Evolutionary conservation across 1,140 invertebrate genomes (phyloP), one percentile per base, ranked within the genome.

Genomic region (Pollicipes pollicipes): DNA sequence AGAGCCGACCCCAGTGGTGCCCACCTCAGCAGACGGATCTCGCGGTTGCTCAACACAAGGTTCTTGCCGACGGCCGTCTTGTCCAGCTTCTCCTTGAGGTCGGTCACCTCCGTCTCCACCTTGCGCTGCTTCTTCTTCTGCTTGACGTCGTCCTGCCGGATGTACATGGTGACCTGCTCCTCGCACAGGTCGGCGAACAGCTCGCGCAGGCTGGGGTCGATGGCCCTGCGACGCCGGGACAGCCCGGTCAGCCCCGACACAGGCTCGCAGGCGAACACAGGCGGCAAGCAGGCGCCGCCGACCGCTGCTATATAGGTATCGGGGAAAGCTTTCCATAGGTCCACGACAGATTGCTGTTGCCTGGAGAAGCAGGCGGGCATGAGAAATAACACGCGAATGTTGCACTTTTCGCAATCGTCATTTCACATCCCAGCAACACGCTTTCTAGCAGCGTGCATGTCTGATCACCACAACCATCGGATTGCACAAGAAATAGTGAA

Each of bases 41-140:
- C 93, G 69, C 93, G 83, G 79, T 96, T 96, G 76, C 90, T 93
- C 13, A 96, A 80, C 67, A 95, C 92, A 77, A 96, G 88, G 80
- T 88, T 90, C 76, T 89, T 90, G 3, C n/a, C 64, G 32, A 85
- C 87, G 37, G 80, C 78, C n/a, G 87, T 85, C 75, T 89, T 86
- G 68, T 88, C 85, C 78, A 95, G 81, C 81, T 93, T 92, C 30
- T 84, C 83, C 76, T 91, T 87, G 58, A 95, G 80, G 80, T 95
- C 91, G n/a, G 85, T 84, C 0, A 95, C 88, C 82, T 96, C 93
- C 10, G 88, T 91, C 77, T 92, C 79, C 58, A 77, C 73, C 68
- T 76, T 75, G 10, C 75, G 71, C 31, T 73, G 73, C 37, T 75
- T 76, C 69, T 77, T 87, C 32, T 89, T 85, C 73, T 87, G 81